These are phyloP conservation scores for Anarsia innoxiella DNA, from an alignment of 2,888 invertebrate genomes.

Conservation along the genomic window DNA sequence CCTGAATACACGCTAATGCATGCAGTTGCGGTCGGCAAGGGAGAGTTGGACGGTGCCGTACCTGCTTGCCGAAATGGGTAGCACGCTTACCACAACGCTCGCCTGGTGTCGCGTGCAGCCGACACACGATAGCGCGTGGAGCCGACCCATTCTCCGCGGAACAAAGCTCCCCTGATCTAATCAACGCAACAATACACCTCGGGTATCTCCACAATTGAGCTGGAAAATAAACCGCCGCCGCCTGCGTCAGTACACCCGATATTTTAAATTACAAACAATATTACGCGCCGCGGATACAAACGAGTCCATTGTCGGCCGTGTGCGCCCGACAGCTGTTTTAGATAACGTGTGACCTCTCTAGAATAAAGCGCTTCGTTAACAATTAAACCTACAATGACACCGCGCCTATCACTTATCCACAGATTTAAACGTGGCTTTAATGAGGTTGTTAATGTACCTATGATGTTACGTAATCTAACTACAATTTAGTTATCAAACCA, in stretches of 20 bases:
- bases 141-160: slow-evolving; percentile 49
- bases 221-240: slow-evolving; percentile 54
- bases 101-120: slow-evolving; percentile 37
- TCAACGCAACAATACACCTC: slow-evolving; percentile 69
- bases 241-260: slow-evolving; percentile 49
- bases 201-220: slow-evolving; percentile 56
- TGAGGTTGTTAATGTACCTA: background rate
- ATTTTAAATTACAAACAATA: slow-evolving; percentile 72
- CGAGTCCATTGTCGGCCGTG: slow-evolving; percentile 60
- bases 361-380: slow-evolving; percentile 52
- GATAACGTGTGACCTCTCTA: slow-evolving; percentile 66
- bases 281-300: slow-evolving; percentile 61
- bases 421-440: slow-evolving; percentile 4
- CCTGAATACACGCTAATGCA: slow-evolving; percentile 26
- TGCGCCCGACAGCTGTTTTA: slow-evolving; percentile 67
- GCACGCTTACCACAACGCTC: slow-evolving; percentile 31
- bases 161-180: slow-evolving; percentile 69
- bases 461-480: no score
- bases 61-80: slow-evolving; percentile 26
- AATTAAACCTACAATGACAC: slow-evolving; percentile 47
- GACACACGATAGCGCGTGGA: slow-evolving; percentile 47
- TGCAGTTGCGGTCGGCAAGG: slow-evolving; percentile 28
- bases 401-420: slow-evolving; percentile 26
- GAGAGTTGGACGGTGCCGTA: slow-evolving; percentile 21
- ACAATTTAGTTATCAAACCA: no score